phyloP scores from a whole-genome alignment of 2,888 invertebrate genomes.

The Latrodectus hesperus region DNA sequence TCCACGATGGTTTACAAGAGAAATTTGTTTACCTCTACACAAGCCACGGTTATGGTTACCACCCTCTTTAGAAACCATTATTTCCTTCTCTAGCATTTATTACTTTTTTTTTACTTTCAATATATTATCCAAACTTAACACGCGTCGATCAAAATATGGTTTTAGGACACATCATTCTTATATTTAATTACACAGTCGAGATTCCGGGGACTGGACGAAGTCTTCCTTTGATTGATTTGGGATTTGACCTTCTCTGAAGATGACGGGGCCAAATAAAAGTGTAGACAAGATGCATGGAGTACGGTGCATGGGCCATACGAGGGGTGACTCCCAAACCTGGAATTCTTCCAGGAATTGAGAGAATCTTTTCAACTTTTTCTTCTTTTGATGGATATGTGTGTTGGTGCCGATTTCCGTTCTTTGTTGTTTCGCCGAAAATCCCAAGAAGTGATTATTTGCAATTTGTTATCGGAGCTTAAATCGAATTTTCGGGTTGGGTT shows the following conservation, averaged over 20 bases:
- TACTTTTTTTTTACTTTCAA: conserved; percentile 13
- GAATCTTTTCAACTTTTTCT: neutral
- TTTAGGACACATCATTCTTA: conserved; percentile 59
- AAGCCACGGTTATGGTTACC: conserved; percentile 23
- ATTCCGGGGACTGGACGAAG: neutral
- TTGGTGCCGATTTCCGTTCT: conserved; percentile 16
- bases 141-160: conserved; percentile 45
- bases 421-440: conserved; percentile 24
- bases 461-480: conserved; percentile 39
- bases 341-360: conserved; percentile 56
- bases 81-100: conserved; percentile 1
- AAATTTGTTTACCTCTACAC: conserved; percentile 49
- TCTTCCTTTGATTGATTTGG: conserved; percentile 57
- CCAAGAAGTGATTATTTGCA: conserved; percentile 19
- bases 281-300: neutral
- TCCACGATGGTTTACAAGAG: conserved; percentile 26
- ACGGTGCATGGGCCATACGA: neutral
- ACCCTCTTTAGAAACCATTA: conserved; percentile 30
- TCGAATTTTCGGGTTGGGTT: conserved; percentile 22
- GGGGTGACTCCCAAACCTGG: conserved; percentile 65
- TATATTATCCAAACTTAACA: conserved; percentile 53
- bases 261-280: neutral
- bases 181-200: conserved; percentile 63
- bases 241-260: conserved; percentile 56
- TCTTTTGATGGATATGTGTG: conserved; percentile 28